Conservation (phyloP, 2,797 vertebrate genomes). For the Clarias platycephalus region DNA sequence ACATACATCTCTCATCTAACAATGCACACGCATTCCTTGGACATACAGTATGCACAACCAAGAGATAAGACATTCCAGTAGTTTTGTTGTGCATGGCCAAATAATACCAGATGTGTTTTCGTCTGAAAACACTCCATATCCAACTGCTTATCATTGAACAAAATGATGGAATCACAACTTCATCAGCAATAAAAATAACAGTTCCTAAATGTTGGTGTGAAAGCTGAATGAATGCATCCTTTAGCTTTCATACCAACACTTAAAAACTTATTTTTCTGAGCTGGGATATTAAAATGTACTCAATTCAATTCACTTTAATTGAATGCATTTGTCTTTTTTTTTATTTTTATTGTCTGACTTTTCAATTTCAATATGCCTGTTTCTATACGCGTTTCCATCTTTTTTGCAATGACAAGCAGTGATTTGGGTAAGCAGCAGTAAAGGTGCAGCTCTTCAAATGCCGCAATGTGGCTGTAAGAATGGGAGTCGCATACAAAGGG, state of each 20-base stretch:
- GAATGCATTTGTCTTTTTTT: not conserved
- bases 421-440: slow-evolving; percentile 4
- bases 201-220: no score
- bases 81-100: not conserved
- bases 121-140: slow-evolving; percentile 2
- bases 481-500: not conserved
- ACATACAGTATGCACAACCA: not conserved
- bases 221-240: no score
- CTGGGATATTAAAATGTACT: not conserved
- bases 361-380: not conserved
- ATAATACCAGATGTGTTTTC: slow-evolving; percentile 16
- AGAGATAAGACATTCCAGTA: slow-evolving; percentile 2
- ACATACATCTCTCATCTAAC: not conserved
- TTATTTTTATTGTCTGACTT: not conserved
- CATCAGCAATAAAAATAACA: not conserved
- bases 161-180: slow-evolving; percentile 25
- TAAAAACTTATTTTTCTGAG: not conserved
- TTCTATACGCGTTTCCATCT: slow-evolving; percentile 10
- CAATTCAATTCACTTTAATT: not conserved
- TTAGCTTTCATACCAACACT: not conserved
- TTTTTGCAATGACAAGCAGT: slow-evolving; percentile 18
- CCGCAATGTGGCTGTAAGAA: slow-evolving; percentile 3
- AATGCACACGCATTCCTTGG: not conserved
- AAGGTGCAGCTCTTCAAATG: not conserved
- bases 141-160: slow-evolving; percentile 19